Percentiles rank a stretch among this genome's conserved stretches.
phyloP scores from a whole-genome alignment of 1,140 invertebrate genomes.

The Drosophila tropicalis region DNA sequence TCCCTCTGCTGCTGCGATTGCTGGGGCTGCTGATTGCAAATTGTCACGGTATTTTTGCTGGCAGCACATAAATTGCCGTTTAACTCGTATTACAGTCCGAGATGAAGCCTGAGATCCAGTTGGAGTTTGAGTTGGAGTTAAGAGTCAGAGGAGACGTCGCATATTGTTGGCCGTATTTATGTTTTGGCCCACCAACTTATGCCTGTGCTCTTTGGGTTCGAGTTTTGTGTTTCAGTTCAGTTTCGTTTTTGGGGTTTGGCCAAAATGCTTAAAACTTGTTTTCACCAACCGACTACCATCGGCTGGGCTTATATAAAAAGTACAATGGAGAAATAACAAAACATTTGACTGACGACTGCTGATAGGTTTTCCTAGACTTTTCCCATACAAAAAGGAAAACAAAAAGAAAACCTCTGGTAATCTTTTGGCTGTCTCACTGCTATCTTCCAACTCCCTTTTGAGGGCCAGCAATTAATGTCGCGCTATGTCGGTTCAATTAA shows the following conservation, averaged over 20 bases:
- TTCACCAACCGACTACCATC: background rate
- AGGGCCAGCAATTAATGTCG: constrained; percentile 61
- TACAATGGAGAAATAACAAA: background rate
- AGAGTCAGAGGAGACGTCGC: background rate
- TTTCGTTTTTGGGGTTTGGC: background rate
- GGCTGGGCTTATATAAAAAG: constrained; percentile 6
- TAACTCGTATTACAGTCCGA: constrained; percentile 56
- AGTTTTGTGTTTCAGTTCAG: background rate
- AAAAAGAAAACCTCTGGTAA: constrained; percentile 17
- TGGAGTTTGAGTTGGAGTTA: constrained; percentile 2
- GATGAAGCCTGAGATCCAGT: constrained; percentile 26
- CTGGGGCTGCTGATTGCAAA: constrained; percentile 71
- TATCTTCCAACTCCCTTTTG: background rate
- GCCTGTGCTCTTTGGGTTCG: background rate
- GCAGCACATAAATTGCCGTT: constrained; percentile 79
- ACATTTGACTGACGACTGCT: constrained; percentile 19
- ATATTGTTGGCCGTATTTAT: constrained; percentile 1
- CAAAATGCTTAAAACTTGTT: constrained; percentile 30
- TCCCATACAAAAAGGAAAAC: constrained; percentile 7
- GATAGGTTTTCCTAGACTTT: constrained; percentile 45
- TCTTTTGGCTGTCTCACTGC: background rate
- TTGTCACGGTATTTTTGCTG: constrained; percentile 79
- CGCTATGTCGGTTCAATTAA: constrained; percentile 59
- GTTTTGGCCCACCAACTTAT: background rate
- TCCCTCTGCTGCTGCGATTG: constrained; percentile 29